Percentiles rank a stretch among this genome's conserved stretches.
phyloP scores from a whole-genome alignment of 1,140 invertebrate species.

The Drosophila repletoides region DNA sequence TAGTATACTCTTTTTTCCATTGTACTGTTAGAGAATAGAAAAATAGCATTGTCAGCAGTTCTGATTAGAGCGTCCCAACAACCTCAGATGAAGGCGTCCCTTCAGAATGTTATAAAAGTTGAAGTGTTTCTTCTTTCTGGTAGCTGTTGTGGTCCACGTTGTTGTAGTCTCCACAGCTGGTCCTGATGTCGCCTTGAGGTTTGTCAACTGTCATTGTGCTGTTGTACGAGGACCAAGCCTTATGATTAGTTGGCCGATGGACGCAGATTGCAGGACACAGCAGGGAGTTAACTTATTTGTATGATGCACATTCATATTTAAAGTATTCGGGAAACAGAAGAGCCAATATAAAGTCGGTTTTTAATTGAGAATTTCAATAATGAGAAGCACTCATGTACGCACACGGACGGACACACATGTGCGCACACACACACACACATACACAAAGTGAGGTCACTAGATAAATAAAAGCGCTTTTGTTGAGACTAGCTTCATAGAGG shows the following conservation, averaged over 20 bases:
- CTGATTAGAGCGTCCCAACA: not conserved
- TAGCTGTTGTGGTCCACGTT: conserved; percentile 18
- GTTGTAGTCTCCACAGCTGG: conserved; percentile 47
- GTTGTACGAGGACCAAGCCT: no score
- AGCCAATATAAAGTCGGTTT: not conserved
- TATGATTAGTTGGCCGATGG: conserved; percentile 30
- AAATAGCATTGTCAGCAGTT: no score
- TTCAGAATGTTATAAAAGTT: conserved; percentile 51
- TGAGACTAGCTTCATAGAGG: conserved; percentile 24
- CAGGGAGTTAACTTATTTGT: conserved; percentile 39
- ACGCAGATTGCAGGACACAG: conserved; percentile 29
- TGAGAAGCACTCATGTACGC: conserved; percentile 27
- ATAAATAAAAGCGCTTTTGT: conserved; percentile 61
- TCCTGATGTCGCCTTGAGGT: conserved; percentile 46
- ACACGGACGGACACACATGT: conserved; percentile 7
- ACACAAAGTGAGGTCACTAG: conserved; percentile 3
- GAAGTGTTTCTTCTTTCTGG: conserved; percentile 30
- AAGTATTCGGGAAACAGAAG: conserved; percentile 11
- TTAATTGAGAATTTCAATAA: conserved; percentile 66
- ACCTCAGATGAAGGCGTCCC: not conserved
- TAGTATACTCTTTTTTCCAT: no score
- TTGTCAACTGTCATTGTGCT: conserved; percentile 31
- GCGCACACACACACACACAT: not conserved
- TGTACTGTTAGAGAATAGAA: no score
- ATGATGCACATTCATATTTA: conserved; percentile 55